phyloP scores from a whole-genome alignment of 2,888 invertebrate species.

The Limenitis camilla region DNA sequence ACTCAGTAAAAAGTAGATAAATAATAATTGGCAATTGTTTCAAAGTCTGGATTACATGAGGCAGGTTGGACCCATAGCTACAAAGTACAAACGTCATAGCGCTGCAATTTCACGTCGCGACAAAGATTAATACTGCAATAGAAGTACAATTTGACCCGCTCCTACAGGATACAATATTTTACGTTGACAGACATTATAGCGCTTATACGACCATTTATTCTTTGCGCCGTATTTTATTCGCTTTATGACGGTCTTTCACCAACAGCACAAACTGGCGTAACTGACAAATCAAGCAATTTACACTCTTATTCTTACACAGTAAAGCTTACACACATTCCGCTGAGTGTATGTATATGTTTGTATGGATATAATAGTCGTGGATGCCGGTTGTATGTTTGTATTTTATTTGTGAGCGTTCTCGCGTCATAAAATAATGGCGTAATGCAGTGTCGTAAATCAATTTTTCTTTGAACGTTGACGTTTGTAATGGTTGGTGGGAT shows the following conservation, averaged over 20 bases:
- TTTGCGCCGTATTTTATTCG: conserved; percentile 75
- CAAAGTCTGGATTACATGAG: too few species aligned
- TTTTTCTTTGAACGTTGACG: conserved; percentile 68
- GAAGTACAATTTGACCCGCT: conserved; percentile 65
- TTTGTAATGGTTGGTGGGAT: conserved; percentile 58
- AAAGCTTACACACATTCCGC: conserved; percentile 26
- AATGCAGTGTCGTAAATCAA: conserved; percentile 72
- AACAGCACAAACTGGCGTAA: conserved; percentile 28
- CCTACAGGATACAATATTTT: conserved; percentile 73
- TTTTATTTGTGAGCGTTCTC: conserved; percentile 73
- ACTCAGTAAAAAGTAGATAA: too few species aligned
- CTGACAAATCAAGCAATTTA: conserved; percentile 27
- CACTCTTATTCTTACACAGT: conserved; percentile 29
- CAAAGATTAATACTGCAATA: conserved; percentile 67
- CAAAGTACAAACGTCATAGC: conserved; percentile 16
- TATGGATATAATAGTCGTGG: conserved; percentile 65
- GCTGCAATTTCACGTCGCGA: conserved; percentile 43
- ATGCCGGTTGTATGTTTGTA: conserved; percentile 73
- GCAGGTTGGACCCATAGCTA: too few species aligned
- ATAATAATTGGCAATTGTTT: too few species aligned
- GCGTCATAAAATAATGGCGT: conserved; percentile 73
- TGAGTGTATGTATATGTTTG: conserved; percentile 30
- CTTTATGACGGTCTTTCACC: conserved; percentile 67
- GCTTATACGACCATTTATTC: conserved; percentile 73
- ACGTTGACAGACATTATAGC: conserved; percentile 74